Base-by-base conservation (phyloP, 2,113 vertebrate genomes). In the Aphelocoma coerulescens region DNA sequence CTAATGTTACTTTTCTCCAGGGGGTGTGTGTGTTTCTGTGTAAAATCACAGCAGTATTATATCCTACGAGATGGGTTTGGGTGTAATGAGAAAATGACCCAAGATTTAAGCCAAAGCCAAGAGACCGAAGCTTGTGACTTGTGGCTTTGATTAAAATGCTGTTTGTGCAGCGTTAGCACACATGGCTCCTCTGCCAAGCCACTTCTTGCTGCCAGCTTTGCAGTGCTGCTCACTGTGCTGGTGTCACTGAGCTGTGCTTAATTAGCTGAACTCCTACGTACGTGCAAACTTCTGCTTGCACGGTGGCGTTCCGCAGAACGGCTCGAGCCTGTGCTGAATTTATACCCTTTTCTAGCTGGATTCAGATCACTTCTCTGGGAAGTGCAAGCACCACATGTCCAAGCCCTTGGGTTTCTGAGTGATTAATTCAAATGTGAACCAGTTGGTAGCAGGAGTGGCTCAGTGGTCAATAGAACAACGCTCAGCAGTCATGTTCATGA, bases 101-200 rank as follows among this genome's bases (percentile, higher is more conserved):
- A 46, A 85, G 72, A 15, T 39, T 32, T 63, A 72, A 81, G 48
- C 27, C 48, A 59, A 63, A 83, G 35, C 88, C 59, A 63, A 74
- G 59, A 66, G 78, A 55, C 1, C 0, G 1, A 28, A 26, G 24
- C 72, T 85, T 66, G 84, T 89, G 93, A 83, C 85, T 93, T 39
- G 75, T 63, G 96, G 63, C 79, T 94, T 86, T 85, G 59, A 86
- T 97, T 94, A 92, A 91, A 91, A 52, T 11, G 44, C 43, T 71
- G 9, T 86, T 92, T 0, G 4, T 76, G 30, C 63, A 41, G 43
- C 3, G 0, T 75, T 63, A 91, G 74, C 88, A 84, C 75, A 41
- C 39, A 16, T 13, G 44, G 39, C 35, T 54, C 46, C 39, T 65
- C 85, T 93, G 92, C 90, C 96, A 88, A 88, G 55, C 1, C 24